Evolutionary conservation across 2,113 vertebrate species (phyloP).

Genomic region (Phoxinus phoxinus): DNA sequence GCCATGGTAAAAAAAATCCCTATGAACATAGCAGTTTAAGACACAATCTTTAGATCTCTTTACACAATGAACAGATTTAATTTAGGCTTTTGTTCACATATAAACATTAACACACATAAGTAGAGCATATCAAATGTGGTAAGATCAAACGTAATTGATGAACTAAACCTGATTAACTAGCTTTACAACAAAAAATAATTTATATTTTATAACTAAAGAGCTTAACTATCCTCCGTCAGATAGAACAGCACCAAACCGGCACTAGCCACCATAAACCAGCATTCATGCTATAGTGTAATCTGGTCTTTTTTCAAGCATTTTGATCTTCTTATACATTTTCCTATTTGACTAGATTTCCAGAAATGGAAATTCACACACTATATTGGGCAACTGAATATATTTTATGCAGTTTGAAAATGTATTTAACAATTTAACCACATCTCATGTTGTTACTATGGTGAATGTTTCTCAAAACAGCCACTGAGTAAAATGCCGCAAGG

Average conservation of each 20-base stretch:
- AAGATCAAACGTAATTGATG: background rate
- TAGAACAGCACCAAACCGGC: background rate
- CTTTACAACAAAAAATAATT: background rate
- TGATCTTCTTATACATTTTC: background rate
- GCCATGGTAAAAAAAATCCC: background rate
- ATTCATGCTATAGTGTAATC: background rate
- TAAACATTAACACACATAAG: background rate
- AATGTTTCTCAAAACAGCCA: background rate
- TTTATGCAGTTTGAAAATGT: background rate
- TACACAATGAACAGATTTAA: background rate
- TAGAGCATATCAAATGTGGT: background rate
- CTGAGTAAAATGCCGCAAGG: slow-evolving; percentile 5
- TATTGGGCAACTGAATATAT: background rate
- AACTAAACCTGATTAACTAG: background rate
- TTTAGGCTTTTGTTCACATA: background rate
- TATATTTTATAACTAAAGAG: background rate
- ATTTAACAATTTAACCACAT: slow-evolving; percentile 1
- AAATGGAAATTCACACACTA: background rate
- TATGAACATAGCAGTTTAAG: background rate
- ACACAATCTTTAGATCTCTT: background rate
- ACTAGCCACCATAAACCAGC: background rate
- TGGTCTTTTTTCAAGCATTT: background rate
- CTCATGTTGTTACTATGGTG: background rate
- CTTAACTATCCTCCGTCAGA: background rate
- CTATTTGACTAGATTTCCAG: background rate